A percentile compares a stretch with the other conserved stretches of the same genome.
These are phyloP conservation scores for Ptychadena robeensis DNA, from an alignment of 2,797 vertebrate genomes.

Conservation along the genomic window DNA sequence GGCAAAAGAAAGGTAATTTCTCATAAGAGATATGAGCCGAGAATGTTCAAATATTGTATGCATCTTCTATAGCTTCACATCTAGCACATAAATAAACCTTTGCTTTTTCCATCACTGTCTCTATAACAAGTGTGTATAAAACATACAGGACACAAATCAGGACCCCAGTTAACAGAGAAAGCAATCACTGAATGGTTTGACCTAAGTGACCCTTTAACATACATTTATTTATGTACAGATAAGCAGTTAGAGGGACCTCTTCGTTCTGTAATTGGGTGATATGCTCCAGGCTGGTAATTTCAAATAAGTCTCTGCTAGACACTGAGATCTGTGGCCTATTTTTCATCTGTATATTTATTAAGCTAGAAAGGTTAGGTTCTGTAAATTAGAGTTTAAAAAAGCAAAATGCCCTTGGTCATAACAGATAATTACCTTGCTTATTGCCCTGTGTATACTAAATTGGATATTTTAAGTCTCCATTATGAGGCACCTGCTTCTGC, in stretches of 20 bases:
- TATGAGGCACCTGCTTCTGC: not conserved
- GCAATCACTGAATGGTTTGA: not conserved
- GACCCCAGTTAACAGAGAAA: not conserved
- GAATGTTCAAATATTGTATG: constrained; percentile 29
- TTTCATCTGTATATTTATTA: constrained; percentile 17
- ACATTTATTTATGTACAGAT: constrained; percentile 14
- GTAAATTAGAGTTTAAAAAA: not conserved
- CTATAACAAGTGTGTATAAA: not conserved
- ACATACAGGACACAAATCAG: constrained; percentile 11
- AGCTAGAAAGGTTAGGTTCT: not conserved
- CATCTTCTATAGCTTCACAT: constrained; percentile 1
- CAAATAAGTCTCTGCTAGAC: not conserved
- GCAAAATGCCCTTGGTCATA: not conserved
- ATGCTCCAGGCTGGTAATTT: constrained; percentile 15
- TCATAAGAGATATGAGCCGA: constrained; percentile 30
- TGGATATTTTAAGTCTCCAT: not conserved
- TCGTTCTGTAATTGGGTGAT: constrained; percentile 16
- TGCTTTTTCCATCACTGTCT: not conserved
- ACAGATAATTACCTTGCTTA: not conserved
- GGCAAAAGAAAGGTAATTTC: constrained; percentile 44
- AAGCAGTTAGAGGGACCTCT: not conserved
- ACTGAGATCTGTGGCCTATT: constrained; percentile 11
- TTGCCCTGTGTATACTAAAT: not conserved
- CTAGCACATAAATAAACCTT: not conserved
- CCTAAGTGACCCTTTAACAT: constrained; percentile 13